These are phyloP conservation scores for Alces alces DNA, from an alignment of 2,113 vertebrate genomes.

Conservation along the genomic window DNA sequence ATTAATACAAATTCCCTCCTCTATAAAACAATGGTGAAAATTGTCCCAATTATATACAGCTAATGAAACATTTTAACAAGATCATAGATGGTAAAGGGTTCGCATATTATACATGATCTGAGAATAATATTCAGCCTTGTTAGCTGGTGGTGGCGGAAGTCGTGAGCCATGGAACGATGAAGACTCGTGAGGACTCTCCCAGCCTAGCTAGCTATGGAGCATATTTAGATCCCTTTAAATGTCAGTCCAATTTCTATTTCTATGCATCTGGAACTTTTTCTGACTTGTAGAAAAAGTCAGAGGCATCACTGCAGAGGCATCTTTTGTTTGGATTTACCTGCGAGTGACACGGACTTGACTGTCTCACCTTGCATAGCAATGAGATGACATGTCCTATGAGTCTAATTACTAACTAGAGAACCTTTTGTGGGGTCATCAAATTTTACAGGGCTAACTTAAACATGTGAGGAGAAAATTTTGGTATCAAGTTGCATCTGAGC, in stretches of 20 bases:
- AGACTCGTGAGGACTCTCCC: not conserved
- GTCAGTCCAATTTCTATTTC: slow-evolving; percentile 20
- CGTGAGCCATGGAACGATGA: not conserved
- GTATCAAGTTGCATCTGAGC: slow-evolving; percentile 67
- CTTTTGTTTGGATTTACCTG: slow-evolving; percentile 39
- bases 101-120: not conserved
- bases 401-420: not conserved
- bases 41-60: not conserved
- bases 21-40: not conserved
- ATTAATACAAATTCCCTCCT: not conserved
- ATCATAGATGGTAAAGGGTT: not conserved
- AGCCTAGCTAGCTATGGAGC: not conserved
- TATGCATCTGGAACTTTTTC: not conserved
- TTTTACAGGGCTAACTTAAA: slow-evolving; percentile 42
- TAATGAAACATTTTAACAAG: not conserved
- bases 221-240: not conserved
- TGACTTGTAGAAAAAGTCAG: not conserved
- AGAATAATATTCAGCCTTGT: not conserved
- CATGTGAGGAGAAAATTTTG: slow-evolving; percentile 48
- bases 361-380: not conserved
- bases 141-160: not conserved
- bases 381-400: not conserved
- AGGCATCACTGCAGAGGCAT: not conserved
- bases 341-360: not conserved
- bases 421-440: not conserved